These are phyloP conservation scores for Eupeodes latifasciatus DNA, from an alignment of 2,888 invertebrate species.

Conservation along the genomic window DNA sequence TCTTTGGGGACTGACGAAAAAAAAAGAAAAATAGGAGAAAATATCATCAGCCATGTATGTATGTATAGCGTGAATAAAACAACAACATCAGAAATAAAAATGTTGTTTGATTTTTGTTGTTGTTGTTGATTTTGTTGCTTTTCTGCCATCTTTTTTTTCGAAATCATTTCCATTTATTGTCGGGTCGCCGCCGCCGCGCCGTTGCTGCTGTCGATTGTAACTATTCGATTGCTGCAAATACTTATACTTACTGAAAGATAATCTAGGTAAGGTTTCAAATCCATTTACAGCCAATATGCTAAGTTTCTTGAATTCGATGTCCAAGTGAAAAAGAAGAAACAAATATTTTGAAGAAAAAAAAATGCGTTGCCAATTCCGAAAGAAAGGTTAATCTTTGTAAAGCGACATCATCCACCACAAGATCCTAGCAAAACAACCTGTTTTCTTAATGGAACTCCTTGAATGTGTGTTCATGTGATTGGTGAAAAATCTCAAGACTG, in stretches of 20 bases:
- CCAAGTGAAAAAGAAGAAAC: background rate
- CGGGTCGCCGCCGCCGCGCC: conserved; percentile 15
- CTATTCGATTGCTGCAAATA: conserved; percentile 30
- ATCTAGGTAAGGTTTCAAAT: conserved; percentile 68
- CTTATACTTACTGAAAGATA: conserved; percentile 33
- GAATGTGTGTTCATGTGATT: background rate
- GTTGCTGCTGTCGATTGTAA: conserved; percentile 22
- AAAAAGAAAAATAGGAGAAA: conserved; percentile 71
- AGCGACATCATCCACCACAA: background rate
- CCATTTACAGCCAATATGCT: conserved; percentile 75
- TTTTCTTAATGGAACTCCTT: background rate
- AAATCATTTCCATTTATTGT: conserved; percentile 76
- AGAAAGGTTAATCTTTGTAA: conserved; percentile 5
- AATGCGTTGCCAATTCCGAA: conserved; percentile 64
- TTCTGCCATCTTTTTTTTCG: conserved; percentile 37
- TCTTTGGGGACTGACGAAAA: conserved; percentile 52
- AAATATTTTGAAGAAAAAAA: conserved; percentile 2
- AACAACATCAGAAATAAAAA: conserved; percentile 38
- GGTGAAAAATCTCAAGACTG: conserved; percentile 41
- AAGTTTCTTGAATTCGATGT: conserved; percentile 37
- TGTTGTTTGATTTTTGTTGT: conserved; percentile 30
- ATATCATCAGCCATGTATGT: conserved; percentile 18
- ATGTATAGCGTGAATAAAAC: conserved; percentile 28
- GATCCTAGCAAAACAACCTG: conserved; percentile 55
- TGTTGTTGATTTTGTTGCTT: background rate